Percentiles rank a stretch among this genome's conserved stretches.
phyloP scores from a whole-genome alignment of 1,140 invertebrate species.

The Drosophila parabipectinata region DNA sequence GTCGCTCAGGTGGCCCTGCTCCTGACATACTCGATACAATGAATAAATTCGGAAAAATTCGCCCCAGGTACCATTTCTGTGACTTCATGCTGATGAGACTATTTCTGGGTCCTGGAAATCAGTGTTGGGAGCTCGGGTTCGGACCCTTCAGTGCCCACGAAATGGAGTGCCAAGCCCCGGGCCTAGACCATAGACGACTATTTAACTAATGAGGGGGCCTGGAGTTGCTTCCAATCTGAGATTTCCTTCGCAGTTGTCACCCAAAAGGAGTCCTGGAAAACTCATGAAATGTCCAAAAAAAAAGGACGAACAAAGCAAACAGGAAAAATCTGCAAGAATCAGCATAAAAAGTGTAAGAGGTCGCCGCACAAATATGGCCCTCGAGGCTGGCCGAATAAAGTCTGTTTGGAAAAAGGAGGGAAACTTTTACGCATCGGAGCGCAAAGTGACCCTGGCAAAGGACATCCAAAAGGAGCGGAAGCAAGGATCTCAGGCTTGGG shows the following conservation, averaged over 20 bases:
- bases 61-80: constrained; percentile 54
- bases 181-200: constrained; percentile 36
- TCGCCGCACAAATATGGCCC: constrained; percentile 47
- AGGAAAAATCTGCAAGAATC: constrained; percentile 53
- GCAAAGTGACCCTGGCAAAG: constrained; percentile 64
- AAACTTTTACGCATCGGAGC: constrained; percentile 71
- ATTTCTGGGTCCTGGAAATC: constrained; percentile 32
- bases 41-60: constrained; percentile 25
- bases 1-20: constrained; percentile 23
- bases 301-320: constrained; percentile 5
- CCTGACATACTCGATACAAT: constrained; percentile 46
- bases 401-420: constrained; percentile 41
- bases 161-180: constrained; percentile 13
- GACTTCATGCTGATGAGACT: constrained; percentile 54
- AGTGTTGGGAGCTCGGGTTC: constrained; percentile 35
- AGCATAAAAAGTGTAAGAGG: constrained; percentile 66
- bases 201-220: constrained; percentile 51
- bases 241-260: constrained; percentile 58
- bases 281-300: constrained; percentile 40
- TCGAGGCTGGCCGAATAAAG: constrained; percentile 42
- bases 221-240: constrained; percentile 11
- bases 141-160: constrained; percentile 52
- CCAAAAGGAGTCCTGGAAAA: constrained; percentile 27
- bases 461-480: constrained; percentile 33
- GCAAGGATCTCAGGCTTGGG: constrained; percentile 18